Base-by-base conservation (phyloP, 1,140 invertebrate species). In the Parasteatoda tepidariorum region DNA sequence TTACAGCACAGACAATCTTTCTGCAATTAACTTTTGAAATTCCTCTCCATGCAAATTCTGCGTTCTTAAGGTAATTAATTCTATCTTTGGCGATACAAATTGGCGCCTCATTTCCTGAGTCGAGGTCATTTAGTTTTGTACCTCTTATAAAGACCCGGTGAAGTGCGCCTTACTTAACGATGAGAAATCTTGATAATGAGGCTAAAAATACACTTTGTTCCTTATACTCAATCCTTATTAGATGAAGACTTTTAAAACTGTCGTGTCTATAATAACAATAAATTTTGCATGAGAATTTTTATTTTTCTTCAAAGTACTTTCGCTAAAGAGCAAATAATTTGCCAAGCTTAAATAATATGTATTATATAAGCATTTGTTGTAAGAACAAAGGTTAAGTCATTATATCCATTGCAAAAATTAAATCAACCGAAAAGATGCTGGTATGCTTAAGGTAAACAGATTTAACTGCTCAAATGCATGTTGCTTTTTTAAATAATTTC, bases 11-110 rank as follows among this genome's bases (percentile, higher is more conserved):
- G n/a, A n/a, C n/a, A n/a, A n/a, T n/a, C n/a, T n/a, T n/a, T 18
- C 55, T 48, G 66, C 78, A 30, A 82, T 82, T 82, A 82, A 61
- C 67, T 33, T 82, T 82, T 82, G 24, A 33, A 82, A 70, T 70
- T 82, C 28, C 22, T 61, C 26, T 24, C 22, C 7, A 34, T 24
- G 57, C 59, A 70, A 70, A 82, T 82, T 34, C 30, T 31, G 67
- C 67, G 78, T 82, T 67, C 26, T 70, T 62, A 70, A 59, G 55
- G 67, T 82, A 82, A 82, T 82, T 82, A 82, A 62, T 82, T 70
- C 78, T 82, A 57, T 70, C 78, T 82, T 71, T 82, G 67, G 78
- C 78, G 78, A 70, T 82, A 70, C 55, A 82, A 82, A 82, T 82
- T 82, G 78, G 78, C 78, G 48, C 67, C 78, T 71, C 78, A 82